These are phyloP conservation scores for Zapus hudsonius DNA, from an alignment of 2,113 vertebrate genomes.

Conservation along the genomic window DNA sequence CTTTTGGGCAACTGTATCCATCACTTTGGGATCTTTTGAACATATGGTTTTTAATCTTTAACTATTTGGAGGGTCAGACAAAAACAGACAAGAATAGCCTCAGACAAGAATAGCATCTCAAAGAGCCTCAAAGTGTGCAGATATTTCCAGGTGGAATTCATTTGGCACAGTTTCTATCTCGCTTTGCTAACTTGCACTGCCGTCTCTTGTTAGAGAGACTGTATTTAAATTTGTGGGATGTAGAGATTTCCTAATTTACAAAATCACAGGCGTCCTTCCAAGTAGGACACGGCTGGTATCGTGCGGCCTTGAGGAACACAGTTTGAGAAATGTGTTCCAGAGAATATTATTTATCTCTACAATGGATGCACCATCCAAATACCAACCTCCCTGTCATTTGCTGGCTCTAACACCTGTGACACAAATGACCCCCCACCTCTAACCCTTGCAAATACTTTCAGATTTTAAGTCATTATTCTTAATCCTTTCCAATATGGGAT, in stretches of 20 bases:
- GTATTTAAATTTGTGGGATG: background rate
- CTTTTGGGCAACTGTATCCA: background rate
- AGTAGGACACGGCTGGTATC: background rate
- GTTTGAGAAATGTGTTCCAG: background rate
- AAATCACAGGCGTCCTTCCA: background rate
- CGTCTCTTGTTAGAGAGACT: background rate
- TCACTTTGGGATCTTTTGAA: too few relatives aligned
- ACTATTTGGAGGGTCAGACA: background rate
- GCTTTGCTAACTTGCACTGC: background rate
- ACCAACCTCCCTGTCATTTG: background rate
- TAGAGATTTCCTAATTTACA: background rate
- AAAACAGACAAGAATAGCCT: background rate
- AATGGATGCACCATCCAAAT: background rate
- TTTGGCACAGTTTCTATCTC: background rate
- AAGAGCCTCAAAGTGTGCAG: background rate
- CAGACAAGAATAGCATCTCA: background rate
- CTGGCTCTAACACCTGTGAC: background rate
- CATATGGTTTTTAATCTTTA: background rate
- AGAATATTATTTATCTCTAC: background rate
- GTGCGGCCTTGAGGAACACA: background rate
- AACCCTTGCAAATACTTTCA: background rate
- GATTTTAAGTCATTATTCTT: background rate
- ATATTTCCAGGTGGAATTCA: background rate
- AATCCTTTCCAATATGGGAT: background rate
- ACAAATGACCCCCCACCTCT: background rate